A percentile compares a stretch with the other conserved stretches of the same genome.
Conservation (phyloP, 2,113 vertebrate species). For the Campylorhamphus procurvoides region DNA sequence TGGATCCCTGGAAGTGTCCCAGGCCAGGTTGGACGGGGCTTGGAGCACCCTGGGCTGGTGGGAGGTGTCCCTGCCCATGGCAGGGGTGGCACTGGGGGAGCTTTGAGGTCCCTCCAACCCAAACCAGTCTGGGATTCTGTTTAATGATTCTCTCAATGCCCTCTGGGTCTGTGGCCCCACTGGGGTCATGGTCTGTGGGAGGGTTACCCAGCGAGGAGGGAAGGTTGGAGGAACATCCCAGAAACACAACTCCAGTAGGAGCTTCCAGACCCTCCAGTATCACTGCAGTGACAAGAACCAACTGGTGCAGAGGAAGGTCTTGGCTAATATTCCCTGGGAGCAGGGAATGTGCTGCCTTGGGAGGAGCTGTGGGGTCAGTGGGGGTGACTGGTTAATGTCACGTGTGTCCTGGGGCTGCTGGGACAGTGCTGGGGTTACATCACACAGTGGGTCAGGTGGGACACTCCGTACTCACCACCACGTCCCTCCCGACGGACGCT, state of each 20-base stretch:
- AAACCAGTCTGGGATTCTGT: neutral
- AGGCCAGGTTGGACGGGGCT: neutral
- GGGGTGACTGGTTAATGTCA: slow-evolving; percentile 32
- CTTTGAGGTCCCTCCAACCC: neutral
- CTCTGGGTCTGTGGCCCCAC: neutral
- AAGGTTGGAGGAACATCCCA: neutral
- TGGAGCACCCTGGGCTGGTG: neutral
- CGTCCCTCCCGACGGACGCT: neutral
- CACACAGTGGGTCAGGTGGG: neutral
- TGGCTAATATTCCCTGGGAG: neutral
- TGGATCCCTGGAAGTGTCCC: neutral
- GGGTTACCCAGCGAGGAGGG: neutral
- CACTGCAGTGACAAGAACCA: accelerated
- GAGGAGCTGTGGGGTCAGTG: neutral
- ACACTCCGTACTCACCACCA: slow-evolving; percentile 34
- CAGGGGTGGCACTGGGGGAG: accelerated
- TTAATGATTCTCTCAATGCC: neutral
- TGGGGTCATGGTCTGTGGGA: neutral
- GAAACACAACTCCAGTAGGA: neutral
- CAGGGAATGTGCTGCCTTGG: accelerated
- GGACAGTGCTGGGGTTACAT: neutral
- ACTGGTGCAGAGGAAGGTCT: neutral
- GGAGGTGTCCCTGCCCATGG: neutral
- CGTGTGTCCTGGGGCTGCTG: neutral
- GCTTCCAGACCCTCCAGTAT: neutral